Conservation (phyloP, 2,113 vertebrate genomes). For the Alectura lathami region DNA sequence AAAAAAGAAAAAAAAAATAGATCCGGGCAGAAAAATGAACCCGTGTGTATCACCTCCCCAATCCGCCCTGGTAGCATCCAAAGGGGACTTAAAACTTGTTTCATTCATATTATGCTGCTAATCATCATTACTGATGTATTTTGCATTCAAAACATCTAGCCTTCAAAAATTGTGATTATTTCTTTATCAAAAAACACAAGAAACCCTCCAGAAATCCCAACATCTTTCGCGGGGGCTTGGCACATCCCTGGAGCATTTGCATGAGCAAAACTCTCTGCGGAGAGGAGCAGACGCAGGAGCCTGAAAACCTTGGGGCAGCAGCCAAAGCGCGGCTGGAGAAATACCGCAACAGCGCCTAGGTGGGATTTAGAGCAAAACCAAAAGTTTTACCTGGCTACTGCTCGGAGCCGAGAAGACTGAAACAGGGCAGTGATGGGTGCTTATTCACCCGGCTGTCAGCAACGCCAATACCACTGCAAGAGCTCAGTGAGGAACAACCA, state of each 20-base stretch:
- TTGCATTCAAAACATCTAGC: neutral
- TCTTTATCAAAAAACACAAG: neutral
- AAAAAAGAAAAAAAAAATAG: no score
- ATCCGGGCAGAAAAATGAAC: rapidly evolving
- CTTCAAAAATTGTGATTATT: neutral
- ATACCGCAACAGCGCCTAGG: neutral
- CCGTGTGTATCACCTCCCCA: neutral
- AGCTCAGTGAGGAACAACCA: neutral
- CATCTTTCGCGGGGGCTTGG: neutral
- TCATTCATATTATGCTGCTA: neutral
- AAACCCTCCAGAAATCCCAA: neutral
- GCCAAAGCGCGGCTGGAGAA: neutral
- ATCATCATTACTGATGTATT: neutral
- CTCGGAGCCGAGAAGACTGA: neutral
- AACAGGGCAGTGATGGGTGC: neutral
- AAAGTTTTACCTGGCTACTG: neutral
- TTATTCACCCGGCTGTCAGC: neutral
- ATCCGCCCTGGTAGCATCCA: neutral
- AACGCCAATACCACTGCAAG: neutral
- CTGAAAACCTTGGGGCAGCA: neutral
- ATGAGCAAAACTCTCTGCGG: neutral
- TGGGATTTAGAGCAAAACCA: neutral
- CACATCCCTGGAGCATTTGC: neutral
- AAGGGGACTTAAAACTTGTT: rapidly evolving
- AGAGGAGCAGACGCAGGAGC: neutral